These are phyloP conservation scores for Drosophila sechellia DNA, from an alignment of 1,140 invertebrate species.

Conservation along the genomic window DNA sequence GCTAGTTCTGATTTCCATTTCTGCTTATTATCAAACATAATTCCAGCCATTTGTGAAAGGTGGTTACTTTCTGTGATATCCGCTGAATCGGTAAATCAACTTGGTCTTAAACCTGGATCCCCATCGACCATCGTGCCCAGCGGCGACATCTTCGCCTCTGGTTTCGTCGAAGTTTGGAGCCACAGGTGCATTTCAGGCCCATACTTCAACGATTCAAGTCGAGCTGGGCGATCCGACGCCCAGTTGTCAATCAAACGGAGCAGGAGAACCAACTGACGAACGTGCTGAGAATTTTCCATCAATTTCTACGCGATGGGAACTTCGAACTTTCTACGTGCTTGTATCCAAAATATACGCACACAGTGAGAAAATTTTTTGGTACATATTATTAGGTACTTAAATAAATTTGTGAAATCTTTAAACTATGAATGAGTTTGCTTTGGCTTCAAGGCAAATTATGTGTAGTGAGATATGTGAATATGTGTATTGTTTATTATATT, in stretches of 20 bases:
- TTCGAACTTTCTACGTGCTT: slow-evolving; percentile 57
- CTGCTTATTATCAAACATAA: neutral
- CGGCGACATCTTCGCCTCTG: slow-evolving; percentile 28
- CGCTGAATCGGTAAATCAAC: slow-evolving; percentile 19
- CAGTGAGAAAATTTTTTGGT: neutral
- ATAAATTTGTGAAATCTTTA: too few species aligned
- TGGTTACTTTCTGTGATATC: neutral
- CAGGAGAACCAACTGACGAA: slow-evolving; percentile 32
- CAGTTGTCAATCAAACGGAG: slow-evolving; percentile 28
- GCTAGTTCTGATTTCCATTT: neutral
- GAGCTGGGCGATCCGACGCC: slow-evolving; percentile 35
- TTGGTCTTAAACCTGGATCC: neutral
- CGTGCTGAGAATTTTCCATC: slow-evolving; percentile 69
- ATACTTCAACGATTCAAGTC: slow-evolving; percentile 2
- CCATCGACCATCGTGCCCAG: slow-evolving; percentile 28
- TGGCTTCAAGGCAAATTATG: too few species aligned
- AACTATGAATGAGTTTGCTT: too few species aligned
- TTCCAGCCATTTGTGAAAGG: slow-evolving; percentile 22
- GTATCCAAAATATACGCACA: slow-evolving; percentile 26
- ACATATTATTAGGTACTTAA: too few species aligned
- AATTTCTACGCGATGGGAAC: slow-evolving; percentile 60
- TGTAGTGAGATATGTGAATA: neutral
- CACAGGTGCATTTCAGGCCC: slow-evolving; percentile 41
- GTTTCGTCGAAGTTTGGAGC: neutral
- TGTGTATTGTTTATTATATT: neutral